phyloP scores from a whole-genome alignment of 2,113 vertebrate species.

The Anolis sagrei region DNA sequence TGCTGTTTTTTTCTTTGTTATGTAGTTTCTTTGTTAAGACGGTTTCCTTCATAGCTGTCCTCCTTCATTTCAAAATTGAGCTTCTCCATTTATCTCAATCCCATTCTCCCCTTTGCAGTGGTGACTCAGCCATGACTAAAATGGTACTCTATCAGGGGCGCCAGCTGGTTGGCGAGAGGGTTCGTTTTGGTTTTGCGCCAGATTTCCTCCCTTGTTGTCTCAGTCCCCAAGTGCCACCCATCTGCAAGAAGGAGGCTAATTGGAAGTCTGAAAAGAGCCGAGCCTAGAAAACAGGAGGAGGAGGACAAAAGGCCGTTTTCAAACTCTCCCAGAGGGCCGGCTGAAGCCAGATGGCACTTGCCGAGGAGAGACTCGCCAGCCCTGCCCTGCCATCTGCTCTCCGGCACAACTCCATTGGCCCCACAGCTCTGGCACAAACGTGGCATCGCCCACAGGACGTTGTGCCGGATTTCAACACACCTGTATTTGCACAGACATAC shows the following conservation, averaged over 20 bases:
- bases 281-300: background rate
- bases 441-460: too few species aligned
- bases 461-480: too few species aligned
- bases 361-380: background rate
- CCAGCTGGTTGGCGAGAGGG: background rate
- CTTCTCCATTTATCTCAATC: background rate
- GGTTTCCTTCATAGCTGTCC: too few species aligned
- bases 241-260: background rate
- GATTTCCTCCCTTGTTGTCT: background rate
- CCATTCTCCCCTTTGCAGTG: background rate
- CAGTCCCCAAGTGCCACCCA: background rate
- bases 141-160: background rate
- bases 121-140: background rate
- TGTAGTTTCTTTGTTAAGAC: too few species aligned
- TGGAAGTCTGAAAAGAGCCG: background rate
- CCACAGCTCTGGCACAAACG: background rate
- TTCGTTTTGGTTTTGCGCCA: background rate
- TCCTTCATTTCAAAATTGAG: background rate
- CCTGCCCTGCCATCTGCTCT: conserved; percentile 6
- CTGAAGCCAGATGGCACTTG: conserved; percentile 5
- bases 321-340: background rate
- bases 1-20: too few species aligned
- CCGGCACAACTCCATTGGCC: too few species aligned
- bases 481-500: too few species aligned
- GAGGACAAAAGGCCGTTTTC: background rate